phyloP scores from a whole-genome alignment of 2,113 vertebrate species.

The Vimba vimba region DNA sequence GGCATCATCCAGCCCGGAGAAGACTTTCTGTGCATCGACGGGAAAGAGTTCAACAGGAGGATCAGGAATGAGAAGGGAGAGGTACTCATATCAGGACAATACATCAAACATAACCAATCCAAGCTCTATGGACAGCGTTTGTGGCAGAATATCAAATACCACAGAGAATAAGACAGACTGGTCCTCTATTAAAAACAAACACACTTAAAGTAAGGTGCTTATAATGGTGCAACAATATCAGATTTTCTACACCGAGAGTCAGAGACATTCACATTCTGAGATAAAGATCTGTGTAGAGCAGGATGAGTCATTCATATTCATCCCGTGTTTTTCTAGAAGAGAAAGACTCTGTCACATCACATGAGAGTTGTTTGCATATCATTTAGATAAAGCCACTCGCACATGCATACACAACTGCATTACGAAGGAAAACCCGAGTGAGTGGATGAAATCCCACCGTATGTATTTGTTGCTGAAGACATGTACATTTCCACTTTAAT shows the following conservation, averaged over 20 bases:
- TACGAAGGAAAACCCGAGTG: too few relatives aligned
- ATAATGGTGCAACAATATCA: not conserved
- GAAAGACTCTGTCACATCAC: not conserved
- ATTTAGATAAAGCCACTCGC: not conserved
- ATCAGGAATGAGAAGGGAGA: slow-evolving; percentile 98
- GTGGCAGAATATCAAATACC: not conserved
- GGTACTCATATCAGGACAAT: slow-evolving; percentile 65
- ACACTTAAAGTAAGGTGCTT: too few relatives aligned
- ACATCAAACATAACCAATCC: not conserved
- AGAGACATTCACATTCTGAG: not conserved
- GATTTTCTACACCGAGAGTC: not conserved
- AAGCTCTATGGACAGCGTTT: not conserved
- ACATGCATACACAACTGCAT: not conserved
- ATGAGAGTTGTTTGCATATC: not conserved
- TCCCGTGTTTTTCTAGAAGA: not conserved
- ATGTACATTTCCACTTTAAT: too few relatives aligned
- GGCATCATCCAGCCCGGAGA: slow-evolving; percentile 97
- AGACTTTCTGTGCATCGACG: slow-evolving; percentile 96
- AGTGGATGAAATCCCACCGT: not conserved
- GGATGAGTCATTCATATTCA: not conserved
- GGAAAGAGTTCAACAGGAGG: slow-evolving; percentile 97
- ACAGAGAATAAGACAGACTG: not conserved
- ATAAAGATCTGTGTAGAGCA: not conserved
- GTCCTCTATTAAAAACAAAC: not conserved
- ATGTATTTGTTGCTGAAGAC: not conserved